These are phyloP conservation scores for Progne subis DNA, from an alignment of 2,113 vertebrate genomes.

Conservation along the genomic window DNA sequence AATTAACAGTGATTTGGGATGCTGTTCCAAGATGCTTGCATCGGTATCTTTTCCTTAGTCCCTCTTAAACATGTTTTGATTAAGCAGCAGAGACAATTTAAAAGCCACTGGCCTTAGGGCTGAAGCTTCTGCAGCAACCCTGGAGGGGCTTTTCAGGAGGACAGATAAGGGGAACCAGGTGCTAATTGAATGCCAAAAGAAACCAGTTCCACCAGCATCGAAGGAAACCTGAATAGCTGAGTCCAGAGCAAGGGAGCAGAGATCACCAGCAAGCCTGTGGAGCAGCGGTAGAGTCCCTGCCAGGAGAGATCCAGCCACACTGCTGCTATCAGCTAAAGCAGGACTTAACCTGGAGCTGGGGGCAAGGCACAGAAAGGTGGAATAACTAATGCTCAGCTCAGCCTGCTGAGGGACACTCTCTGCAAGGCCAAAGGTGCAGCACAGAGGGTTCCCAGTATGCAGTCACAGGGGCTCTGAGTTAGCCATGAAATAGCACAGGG, in stretches of 20 bases:
- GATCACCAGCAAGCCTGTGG: neutral
- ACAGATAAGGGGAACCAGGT: neutral
- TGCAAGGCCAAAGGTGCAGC: neutral
- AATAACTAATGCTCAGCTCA: neutral
- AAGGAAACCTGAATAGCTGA: neutral
- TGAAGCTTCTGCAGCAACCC: neutral
- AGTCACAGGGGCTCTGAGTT: neutral
- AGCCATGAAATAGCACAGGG: accelerated
- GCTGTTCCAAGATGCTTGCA: neutral
- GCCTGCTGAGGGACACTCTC: neutral
- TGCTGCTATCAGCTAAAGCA: neutral
- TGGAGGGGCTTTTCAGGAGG: neutral
- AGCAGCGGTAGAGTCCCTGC: neutral
- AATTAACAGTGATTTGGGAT: neutral
- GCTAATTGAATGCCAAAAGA: neutral
- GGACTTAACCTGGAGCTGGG: neutral
- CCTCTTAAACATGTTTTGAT: neutral
- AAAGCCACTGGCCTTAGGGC: neutral
- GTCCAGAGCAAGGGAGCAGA: neutral
- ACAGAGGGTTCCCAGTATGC: accelerated
- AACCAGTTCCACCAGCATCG: neutral
- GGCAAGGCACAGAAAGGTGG: neutral
- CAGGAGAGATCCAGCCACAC: neutral
- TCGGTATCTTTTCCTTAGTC: neutral
- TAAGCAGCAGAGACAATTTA: neutral